A percentile compares a stretch with the other conserved stretches of the same genome.
These are phyloP conservation scores for Eurypyga helias DNA, from an alignment of 2,113 vertebrate species.

Conservation along the genomic window DNA sequence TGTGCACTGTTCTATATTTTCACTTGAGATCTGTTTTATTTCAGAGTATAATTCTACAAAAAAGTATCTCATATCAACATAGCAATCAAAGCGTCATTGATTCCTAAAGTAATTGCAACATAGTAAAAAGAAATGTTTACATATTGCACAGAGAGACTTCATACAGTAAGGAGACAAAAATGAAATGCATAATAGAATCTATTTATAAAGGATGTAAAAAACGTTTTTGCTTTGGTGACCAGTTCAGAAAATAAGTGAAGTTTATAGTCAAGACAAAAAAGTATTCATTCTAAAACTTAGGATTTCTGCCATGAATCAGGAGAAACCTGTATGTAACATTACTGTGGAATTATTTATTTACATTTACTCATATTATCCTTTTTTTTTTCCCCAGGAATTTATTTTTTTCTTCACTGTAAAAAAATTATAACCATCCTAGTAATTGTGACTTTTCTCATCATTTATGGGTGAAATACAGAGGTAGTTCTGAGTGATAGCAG, in stretches of 20 bases:
- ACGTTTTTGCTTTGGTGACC: fast-evolving
- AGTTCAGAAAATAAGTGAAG: not conserved
- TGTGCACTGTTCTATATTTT: not conserved
- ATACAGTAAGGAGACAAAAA: not conserved
- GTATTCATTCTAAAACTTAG: not conserved
- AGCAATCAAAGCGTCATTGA: not conserved
- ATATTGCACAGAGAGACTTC: not conserved
- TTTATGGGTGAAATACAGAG: not conserved
- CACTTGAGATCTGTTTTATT: not conserved
- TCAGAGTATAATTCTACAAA: not conserved
- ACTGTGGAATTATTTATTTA: not conserved
- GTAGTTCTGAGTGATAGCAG: not conserved
- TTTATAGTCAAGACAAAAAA: not conserved
- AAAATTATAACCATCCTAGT: not conserved
- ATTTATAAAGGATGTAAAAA: not conserved
- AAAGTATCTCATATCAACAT: not conserved
- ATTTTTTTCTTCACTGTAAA: not conserved
- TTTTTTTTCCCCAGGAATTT: not conserved
- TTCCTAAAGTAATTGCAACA: not conserved
- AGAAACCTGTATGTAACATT: not conserved
- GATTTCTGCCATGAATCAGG: not conserved
- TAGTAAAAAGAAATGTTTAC: not conserved
- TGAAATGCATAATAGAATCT: not conserved
- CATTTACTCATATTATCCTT: not conserved
- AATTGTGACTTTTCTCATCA: not conserved